These are phyloP conservation scores for Sylvietta virens DNA, from an alignment of 2,113 vertebrate species.

Conservation along the genomic window DNA sequence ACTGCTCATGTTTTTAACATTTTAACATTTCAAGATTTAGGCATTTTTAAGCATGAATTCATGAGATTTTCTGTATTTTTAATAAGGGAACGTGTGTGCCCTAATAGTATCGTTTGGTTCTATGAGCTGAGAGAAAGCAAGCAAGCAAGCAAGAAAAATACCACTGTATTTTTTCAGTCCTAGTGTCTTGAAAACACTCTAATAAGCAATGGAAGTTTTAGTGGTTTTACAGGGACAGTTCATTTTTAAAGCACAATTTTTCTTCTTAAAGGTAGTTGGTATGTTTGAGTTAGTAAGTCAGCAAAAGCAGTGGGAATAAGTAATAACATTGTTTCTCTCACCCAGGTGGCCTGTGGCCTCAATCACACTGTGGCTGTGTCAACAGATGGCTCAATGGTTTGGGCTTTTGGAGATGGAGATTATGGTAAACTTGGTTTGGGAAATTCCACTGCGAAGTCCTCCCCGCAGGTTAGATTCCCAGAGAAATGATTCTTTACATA, in stretches of 20 bases:
- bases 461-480: constrained; percentile 74
- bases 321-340: background rate
- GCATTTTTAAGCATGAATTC: background rate
- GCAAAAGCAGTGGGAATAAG: background rate
- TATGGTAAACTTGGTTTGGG: constrained; percentile 84
- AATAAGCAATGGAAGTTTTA: background rate
- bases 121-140: background rate
- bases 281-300: background rate
- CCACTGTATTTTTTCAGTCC: background rate
- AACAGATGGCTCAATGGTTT: constrained; percentile 82
- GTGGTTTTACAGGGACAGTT: background rate
- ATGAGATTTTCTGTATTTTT: background rate
- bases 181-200: background rate
- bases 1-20: background rate
- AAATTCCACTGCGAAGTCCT: constrained; percentile 85
- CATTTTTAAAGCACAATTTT: background rate
- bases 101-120: background rate
- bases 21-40: background rate
- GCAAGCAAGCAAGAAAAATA: no score
- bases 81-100: background rate
- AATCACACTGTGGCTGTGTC: constrained; percentile 85
- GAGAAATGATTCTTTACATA: background rate
- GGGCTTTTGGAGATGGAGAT: constrained; percentile 86
- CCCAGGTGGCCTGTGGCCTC: constrained; percentile 82
- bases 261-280: background rate